These are phyloP conservation scores for Luperina testacea DNA, from an alignment of 2,888 invertebrate species.

Conservation along the genomic window DNA sequence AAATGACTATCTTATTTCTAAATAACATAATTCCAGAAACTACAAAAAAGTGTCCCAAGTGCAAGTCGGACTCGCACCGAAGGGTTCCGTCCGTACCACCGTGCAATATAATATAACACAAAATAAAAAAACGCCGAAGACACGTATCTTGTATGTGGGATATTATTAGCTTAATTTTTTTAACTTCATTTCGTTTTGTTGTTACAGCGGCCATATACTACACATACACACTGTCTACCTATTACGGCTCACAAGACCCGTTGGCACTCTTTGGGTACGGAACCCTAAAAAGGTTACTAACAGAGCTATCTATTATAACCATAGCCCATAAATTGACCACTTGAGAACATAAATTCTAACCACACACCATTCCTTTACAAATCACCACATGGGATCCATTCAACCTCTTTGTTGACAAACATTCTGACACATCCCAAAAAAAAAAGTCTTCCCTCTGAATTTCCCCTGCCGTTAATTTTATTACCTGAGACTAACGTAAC, in stretches of 20 bases:
- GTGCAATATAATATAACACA: not conserved
- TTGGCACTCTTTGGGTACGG: not conserved
- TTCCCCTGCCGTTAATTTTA: conserved; percentile 25
- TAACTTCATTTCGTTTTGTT: too few relatives aligned
- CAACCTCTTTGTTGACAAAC: conserved; percentile 46
- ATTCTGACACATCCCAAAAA: conserved; percentile 34
- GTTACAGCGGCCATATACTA: too few relatives aligned
- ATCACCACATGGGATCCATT: conserved; percentile 34
- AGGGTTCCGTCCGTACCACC: not conserved
- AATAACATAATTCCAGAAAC: conserved; percentile 12
- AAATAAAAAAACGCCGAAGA: not conserved
- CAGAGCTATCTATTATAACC: conserved; percentile 13
- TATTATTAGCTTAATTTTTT: too few relatives aligned
- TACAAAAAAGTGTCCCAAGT: conserved; percentile 12
- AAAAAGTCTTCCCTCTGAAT: conserved; percentile 4
- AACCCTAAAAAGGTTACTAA: conserved; percentile 10
- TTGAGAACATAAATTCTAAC: conserved; percentile 22
- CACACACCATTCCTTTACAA: not conserved
- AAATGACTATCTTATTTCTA: not conserved
- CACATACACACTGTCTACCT: not conserved
- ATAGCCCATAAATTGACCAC: conserved; percentile 29
- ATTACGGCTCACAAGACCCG: not conserved
- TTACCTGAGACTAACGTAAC: conserved; percentile 40
- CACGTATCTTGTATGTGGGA: too few relatives aligned
- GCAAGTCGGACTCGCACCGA: not conserved